These are phyloP conservation scores for Coracias cyanogaster DNA, from an alignment of 2,797 vertebrate species.

Conservation along the genomic window DNA sequence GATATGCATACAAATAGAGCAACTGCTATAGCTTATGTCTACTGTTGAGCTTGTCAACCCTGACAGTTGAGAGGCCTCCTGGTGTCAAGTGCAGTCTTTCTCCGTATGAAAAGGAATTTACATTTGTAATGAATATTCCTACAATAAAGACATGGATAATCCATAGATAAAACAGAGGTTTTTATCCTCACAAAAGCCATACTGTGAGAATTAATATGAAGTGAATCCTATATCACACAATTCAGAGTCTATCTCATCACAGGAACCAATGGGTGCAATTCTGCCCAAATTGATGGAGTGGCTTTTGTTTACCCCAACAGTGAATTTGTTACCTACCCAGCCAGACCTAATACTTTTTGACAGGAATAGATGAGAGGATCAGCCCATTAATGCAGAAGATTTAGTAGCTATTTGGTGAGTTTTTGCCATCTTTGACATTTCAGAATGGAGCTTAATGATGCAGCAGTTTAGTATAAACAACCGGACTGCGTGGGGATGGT, in stretches of 20 bases:
- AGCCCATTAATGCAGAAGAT: conserved; percentile 60
- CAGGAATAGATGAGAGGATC: conserved; percentile 41
- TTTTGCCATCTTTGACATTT: conserved; percentile 64
- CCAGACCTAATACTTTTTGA: conserved; percentile 41
- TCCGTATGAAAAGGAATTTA: conserved; percentile 23
- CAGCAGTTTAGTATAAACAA: conserved; percentile 50
- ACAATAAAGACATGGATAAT: background rate
- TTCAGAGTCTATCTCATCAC: background rate
- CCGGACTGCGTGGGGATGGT: background rate
- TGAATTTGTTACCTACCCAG: conserved; percentile 58
- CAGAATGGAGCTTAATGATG: conserved; percentile 48
- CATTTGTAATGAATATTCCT: conserved; percentile 51
- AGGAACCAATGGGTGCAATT: background rate
- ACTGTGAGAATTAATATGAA: conserved; percentile 6
- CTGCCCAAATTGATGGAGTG: conserved; percentile 46
- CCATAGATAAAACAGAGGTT: background rate
- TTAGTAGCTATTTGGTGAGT: conserved; percentile 42
- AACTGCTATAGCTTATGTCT: background rate
- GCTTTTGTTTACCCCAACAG: conserved; percentile 53
- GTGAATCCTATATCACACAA: background rate
- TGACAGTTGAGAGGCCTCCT: conserved; percentile 46
- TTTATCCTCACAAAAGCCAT: background rate
- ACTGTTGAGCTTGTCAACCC: conserved; percentile 38
- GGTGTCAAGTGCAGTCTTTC: conserved; percentile 46
- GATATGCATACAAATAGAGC: background rate